These are phyloP conservation scores for Microtus agrestis DNA, from an alignment of 2,797 vertebrate genomes.

Conservation along the genomic window DNA sequence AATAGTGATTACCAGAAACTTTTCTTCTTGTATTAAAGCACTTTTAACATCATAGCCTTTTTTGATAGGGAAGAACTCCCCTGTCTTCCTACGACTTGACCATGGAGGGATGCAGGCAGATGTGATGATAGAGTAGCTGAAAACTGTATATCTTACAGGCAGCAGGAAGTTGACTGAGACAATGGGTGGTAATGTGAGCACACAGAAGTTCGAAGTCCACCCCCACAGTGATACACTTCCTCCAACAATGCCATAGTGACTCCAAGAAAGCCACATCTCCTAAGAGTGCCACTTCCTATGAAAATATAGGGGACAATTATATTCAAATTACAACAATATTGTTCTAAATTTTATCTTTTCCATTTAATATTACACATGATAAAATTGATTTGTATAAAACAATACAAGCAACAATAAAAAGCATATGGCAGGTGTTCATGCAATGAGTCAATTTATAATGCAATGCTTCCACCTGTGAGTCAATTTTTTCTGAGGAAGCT, in stretches of 20 bases:
- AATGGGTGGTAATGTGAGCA: not conserved
- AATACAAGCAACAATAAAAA: not conserved
- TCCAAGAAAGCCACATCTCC: not conserved
- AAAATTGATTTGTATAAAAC: not conserved
- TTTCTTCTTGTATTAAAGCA: not conserved
- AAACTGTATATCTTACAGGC: rapidly evolving
- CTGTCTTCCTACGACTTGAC: not conserved
- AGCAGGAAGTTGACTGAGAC: not conserved
- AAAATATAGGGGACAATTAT: not conserved
- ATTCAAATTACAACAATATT: not conserved
- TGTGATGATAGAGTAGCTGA: not conserved
- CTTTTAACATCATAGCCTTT: not conserved
- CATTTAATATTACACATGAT: not conserved
- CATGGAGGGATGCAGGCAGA: not conserved
- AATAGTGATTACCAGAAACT: not conserved
- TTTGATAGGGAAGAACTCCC: not conserved
- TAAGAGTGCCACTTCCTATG: not conserved
- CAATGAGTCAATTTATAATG: not conserved
- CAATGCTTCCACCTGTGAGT: not conserved
- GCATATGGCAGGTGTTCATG: not conserved
- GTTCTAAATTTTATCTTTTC: not conserved
- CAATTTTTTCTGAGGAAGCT: not conserved
- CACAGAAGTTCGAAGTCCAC: not conserved
- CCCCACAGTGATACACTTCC: not conserved
- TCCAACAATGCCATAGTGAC: not conserved